Evolutionary conservation across 2,797 vertebrate genomes (phyloP).

Genomic region (Huso huso): DNA sequence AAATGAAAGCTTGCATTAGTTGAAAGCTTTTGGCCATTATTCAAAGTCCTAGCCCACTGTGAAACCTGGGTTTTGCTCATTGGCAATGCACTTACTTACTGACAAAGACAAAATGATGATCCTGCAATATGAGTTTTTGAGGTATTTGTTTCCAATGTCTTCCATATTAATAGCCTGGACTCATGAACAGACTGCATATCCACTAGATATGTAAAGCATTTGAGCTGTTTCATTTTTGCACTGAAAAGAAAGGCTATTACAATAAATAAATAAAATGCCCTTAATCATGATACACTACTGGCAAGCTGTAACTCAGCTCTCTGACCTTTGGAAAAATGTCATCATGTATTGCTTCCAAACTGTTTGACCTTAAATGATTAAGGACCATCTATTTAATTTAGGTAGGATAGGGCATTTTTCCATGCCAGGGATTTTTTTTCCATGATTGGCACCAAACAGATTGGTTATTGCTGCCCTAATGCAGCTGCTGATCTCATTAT

Average conservation of each 20-base stretch:
- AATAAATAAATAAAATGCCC: background rate
- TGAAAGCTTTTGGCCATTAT: too few relatives aligned
- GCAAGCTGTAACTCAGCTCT: background rate
- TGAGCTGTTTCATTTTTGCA: background rate
- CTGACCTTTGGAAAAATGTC: constrained; percentile 8
- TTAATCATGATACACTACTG: constrained; percentile 3
- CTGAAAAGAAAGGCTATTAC: background rate
- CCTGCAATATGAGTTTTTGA: too few relatives aligned
- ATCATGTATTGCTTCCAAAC: constrained; percentile 11
- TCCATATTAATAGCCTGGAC: too few relatives aligned
- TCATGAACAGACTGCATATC: too few relatives aligned
- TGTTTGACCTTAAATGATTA: constrained; percentile 9
- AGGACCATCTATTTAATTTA: constrained; percentile 13
- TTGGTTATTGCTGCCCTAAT: background rate
- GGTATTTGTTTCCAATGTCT: too few relatives aligned
- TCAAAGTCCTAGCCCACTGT: too few relatives aligned
- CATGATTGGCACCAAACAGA: background rate
- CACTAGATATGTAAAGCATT: too few relatives aligned
- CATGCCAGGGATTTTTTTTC: background rate
- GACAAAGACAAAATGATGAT: too few relatives aligned
- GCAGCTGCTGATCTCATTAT: background rate
- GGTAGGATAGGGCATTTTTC: background rate
- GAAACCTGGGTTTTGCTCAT: too few relatives aligned
- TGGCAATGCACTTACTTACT: too few relatives aligned
- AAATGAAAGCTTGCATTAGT: too few relatives aligned